These are phyloP conservation scores for Gasterosteus nipponicus DNA, from an alignment of 2,113 vertebrate species.

Conservation along the genomic window DNA sequence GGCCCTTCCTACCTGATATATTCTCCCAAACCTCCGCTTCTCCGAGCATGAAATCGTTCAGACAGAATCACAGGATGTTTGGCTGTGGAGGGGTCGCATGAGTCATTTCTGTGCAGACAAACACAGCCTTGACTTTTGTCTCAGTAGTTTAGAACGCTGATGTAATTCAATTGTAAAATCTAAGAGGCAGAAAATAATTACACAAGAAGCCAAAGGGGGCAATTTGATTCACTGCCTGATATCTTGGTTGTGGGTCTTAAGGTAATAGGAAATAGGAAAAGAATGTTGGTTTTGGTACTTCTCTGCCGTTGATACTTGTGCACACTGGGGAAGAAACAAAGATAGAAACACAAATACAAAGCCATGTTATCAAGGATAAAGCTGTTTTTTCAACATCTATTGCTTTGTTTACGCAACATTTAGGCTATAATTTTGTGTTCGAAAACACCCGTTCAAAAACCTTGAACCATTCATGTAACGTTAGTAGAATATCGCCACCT, in stretches of 20 bases:
- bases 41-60: constrained; percentile 58
- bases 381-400: background rate
- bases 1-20: constrained; percentile 44
- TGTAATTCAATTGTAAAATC: constrained; percentile 53
- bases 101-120: constrained; percentile 70
- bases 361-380: background rate
- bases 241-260: background rate
- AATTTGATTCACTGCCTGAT: background rate
- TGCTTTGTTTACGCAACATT: background rate
- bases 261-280: background rate
- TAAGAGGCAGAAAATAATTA: constrained; percentile 47
- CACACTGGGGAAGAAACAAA: background rate
- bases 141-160: constrained; percentile 36
- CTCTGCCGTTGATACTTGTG: background rate
- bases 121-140: constrained; percentile 49
- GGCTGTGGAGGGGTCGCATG: constrained; percentile 38
- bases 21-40: constrained; percentile 48
- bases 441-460: background rate
- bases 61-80: constrained; percentile 64
- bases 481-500: background rate
- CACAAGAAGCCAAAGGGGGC: constrained; percentile 1
- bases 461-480: background rate
- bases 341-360: background rate
- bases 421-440: background rate
- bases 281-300: constrained; percentile 1